Percentiles rank a stretch among this genome's conserved stretches.
Evolutionary conservation across 1,140 invertebrate genomes (phyloP).

Genomic region (Tenebrio molitor): DNA sequence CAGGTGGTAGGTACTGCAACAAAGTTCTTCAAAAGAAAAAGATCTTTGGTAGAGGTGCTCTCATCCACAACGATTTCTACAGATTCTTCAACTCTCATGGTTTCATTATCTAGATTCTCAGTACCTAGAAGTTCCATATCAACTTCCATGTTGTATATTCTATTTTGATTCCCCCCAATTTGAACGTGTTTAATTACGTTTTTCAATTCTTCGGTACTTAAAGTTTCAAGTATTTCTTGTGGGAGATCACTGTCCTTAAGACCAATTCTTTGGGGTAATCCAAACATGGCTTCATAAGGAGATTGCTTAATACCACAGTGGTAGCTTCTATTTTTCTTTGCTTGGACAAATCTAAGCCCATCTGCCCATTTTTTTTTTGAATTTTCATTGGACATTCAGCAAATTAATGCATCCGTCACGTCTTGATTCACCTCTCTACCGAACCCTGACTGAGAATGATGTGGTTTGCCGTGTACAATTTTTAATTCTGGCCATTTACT

Average conservation of each 20-base stretch:
- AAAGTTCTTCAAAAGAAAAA: too few species aligned
- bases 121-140: too few species aligned
- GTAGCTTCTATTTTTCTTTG: background rate
- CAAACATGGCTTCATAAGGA: background rate
- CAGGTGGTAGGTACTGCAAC: too few species aligned
- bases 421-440: slow-evolving; percentile 56
- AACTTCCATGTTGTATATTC: too few species aligned
- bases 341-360: too few species aligned
- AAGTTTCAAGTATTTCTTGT: background rate
- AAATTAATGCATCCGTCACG: slow-evolving; percentile 49
- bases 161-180: too few species aligned
- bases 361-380: slow-evolving; percentile 17
- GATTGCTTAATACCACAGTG: background rate
- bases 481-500: slow-evolving; percentile 53
- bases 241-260: background rate
- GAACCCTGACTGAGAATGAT: slow-evolving; percentile 58
- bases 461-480: too few species aligned
- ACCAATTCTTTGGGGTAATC: background rate
- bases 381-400: slow-evolving; percentile 51
- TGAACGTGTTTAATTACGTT: too few species aligned
- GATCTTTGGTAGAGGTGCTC: too few species aligned
- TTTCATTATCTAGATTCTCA: too few species aligned
- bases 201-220: background rate
- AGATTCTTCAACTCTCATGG: too few species aligned
- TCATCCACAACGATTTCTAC: too few species aligned